Evolutionary conservation across 2,888 invertebrate genomes (phyloP).

Genomic region (Tenthredo notha): DNA sequence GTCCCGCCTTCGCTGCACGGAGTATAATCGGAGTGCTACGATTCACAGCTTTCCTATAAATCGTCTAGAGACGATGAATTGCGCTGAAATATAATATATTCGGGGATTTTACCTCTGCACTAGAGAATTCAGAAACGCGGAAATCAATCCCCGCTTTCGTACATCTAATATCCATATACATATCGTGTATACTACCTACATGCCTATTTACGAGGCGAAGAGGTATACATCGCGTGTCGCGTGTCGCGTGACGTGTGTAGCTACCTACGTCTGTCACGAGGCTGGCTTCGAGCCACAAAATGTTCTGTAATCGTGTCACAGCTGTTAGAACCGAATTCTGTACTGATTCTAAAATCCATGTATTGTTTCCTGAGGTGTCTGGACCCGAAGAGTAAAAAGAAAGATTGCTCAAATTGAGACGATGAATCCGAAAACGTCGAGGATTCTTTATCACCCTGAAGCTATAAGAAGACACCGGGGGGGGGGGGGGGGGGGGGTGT

Average conservation of each 20-base stretch:
- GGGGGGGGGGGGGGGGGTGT: no score
- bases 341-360: not conserved
- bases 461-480: not conserved
- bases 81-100: no score
- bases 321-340: not conserved
- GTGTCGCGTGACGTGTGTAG: conserved; percentile 22
- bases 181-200: not conserved
- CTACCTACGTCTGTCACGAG: not conserved
- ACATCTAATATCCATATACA: not conserved
- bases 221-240: conserved; percentile 27
- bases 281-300: conserved; percentile 43
- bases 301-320: conserved; percentile 33
- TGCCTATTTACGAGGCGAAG: not conserved
- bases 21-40: not conserved
- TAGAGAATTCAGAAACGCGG: not conserved
- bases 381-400: not conserved
- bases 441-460: not conserved
- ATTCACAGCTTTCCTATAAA: not conserved
- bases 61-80: not conserved
- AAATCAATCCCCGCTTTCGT: not conserved
- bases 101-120: not conserved
- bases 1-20: not conserved
- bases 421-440: not conserved
- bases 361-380: not conserved
- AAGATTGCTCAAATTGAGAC: not conserved